Evolutionary conservation across 1,140 invertebrate species (phyloP), one percentile per base, ranked within the genome.

Genomic region (Eriosoma lanigerum): DNA sequence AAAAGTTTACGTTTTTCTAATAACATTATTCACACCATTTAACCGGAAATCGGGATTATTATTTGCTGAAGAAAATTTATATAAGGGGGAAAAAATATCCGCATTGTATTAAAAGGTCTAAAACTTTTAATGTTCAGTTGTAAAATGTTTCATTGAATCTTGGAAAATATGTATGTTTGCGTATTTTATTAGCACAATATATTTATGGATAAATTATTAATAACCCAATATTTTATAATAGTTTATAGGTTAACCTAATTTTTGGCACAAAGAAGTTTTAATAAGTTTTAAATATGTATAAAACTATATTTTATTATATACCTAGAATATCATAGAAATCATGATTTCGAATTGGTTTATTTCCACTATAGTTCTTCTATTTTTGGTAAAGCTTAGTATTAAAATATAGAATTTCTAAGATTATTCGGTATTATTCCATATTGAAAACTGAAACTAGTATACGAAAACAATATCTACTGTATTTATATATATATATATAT

Each of bases 1-100:
- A 24, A 44, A 75, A 76, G 29, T 56, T 58, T 21, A 38, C 13
- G 52, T 44, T 56, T 24, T 56, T 48, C n/a, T 58, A 58, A 76
- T 58, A 76, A 15, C 32, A 44, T 58, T 56, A 58, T 58, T 76
- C 52, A 44, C 72, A 56, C 72, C 72, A 58, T 76, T 76, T 73
- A 54, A 73, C 70, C 70, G 19, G 54, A 5, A 38, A n/a, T 54
- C 48, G 17, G 19, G 29, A 54, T 73, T 73, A 73, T 73, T 50
- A 19, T 48, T 70, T 48, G n/a, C 62, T 21, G 21, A 73, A 54
- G 29, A 0, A 54, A 73, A 56, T 32, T 38, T 21, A 32, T 73
- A 32, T 15, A 26, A n/a, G n/a, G 19, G 3, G 17, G 5, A 73
- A 73, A 54, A 54, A 32, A 32, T 32, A 9, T 24, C 10, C 13